These are phyloP conservation scores for Hypomesus transpacificus DNA, from an alignment of 2,113 vertebrate species.

Conservation along the genomic window DNA sequence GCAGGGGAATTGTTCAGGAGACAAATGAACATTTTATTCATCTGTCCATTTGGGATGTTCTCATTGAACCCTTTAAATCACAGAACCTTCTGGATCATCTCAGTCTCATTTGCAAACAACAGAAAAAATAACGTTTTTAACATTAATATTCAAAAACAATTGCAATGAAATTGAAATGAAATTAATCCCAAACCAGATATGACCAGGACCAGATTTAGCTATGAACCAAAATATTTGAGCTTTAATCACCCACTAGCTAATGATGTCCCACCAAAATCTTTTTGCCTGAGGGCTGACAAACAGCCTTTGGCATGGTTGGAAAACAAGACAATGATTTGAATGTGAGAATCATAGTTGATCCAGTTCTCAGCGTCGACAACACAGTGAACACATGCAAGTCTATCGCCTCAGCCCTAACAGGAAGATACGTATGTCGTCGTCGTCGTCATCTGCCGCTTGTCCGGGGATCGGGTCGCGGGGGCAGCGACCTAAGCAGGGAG, in stretches of 20 bases:
- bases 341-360: neutral
- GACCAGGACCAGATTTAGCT: no score
- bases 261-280: neutral
- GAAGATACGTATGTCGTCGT: no score
- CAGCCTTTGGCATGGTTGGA: neutral
- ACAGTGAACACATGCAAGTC: neutral
- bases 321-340: neutral
- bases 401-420: neutral
- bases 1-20: slow-evolving; percentile 54
- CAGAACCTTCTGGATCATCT: neutral
- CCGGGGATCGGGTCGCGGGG: no score
- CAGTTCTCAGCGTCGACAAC: neutral
- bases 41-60: slow-evolving; percentile 44
- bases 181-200: no score
- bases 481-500: no score
- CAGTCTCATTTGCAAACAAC: neutral
- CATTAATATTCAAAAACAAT: no score
- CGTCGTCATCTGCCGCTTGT: no score
- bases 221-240: no score
- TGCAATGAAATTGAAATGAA: no score
- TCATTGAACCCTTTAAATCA: slow-evolving; percentile 28
- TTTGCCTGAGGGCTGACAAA: neutral
- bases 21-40: slow-evolving; percentile 66
- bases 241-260: neutral
- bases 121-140: no score